Evolutionary conservation across 37 sponge, comb jelly and placozoan genomes (phyloP).

Genomic region (Halisarca cf. caerulea): DNA sequence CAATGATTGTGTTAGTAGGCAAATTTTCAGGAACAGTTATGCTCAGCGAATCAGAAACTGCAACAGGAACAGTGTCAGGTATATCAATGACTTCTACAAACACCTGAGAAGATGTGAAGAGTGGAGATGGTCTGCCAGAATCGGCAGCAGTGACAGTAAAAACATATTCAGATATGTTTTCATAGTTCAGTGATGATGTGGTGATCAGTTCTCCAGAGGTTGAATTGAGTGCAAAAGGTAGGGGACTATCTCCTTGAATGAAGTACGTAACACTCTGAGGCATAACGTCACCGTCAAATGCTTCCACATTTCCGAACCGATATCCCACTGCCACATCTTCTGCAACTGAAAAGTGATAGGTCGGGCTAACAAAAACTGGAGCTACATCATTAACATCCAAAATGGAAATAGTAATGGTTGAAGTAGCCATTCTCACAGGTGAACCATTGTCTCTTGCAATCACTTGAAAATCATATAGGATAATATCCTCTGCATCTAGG

Average conservation of each 20-base stretch:
- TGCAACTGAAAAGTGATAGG: not conserved
- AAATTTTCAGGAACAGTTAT: conserved; percentile 5
- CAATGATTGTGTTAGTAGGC: not conserved
- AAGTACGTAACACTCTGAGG: not conserved
- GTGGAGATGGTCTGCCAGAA: conserved; percentile 2
- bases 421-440: not conserved
- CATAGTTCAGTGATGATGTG: not conserved
- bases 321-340: not conserved
- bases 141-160: not conserved
- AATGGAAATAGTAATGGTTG: not conserved
- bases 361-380: not conserved
- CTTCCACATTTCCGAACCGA: not conserved
- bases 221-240: conserved; percentile 10
- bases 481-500: not conserved
- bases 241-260: not conserved
- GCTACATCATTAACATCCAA: conserved; percentile 1
- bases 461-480: not conserved
- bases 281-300: not conserved
- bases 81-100: not conserved
- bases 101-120: not conserved
- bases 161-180: not conserved
- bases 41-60: no score
- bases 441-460: not conserved
- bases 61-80: not conserved
- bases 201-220: not conserved